These are phyloP conservation scores for Drosophila leontia DNA, from an alignment of 1,140 invertebrate species.

Conservation along the genomic window DNA sequence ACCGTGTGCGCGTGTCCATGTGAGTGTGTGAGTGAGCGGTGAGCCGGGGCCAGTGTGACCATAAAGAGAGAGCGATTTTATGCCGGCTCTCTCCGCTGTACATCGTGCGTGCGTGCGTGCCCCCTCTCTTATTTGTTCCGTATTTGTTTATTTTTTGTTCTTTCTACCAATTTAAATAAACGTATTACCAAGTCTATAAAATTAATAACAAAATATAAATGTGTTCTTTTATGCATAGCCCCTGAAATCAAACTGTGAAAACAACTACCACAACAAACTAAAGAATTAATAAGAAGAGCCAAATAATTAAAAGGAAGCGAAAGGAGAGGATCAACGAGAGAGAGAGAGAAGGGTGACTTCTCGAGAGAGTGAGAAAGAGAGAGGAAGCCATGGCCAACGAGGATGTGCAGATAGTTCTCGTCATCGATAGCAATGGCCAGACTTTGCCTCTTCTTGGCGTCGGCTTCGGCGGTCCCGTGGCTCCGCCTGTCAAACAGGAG, in stretches of 20 bases:
- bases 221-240: constrained; percentile 8
- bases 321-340: not conserved
- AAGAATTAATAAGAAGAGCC: not conserved
- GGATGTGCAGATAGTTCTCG: constrained; percentile 75
- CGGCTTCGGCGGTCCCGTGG: constrained; percentile 61
- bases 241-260: constrained; percentile 13
- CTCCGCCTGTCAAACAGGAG: constrained; percentile 90
- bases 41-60: constrained; percentile 62
- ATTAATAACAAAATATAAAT: constrained; percentile 2
- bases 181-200: not conserved
- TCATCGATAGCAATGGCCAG: constrained; percentile 78
- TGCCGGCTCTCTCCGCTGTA: constrained; percentile 19
- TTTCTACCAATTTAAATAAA: not conserved
- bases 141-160: constrained; percentile 8
- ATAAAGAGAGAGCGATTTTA: constrained; percentile 19
- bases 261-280: constrained; percentile 1
- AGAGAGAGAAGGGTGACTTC: not conserved
- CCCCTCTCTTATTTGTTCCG: not conserved
- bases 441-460: constrained; percentile 72
- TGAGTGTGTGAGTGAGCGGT: constrained; percentile 13
- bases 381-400: constrained; percentile 44
- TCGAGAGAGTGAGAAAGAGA: constrained; percentile 2
- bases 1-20: constrained; percentile 10
- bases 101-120: constrained; percentile 13
- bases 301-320: not conserved